These are phyloP conservation scores for Biston stratarius DNA, from an alignment of 2,888 invertebrate species.

Conservation along the genomic window DNA sequence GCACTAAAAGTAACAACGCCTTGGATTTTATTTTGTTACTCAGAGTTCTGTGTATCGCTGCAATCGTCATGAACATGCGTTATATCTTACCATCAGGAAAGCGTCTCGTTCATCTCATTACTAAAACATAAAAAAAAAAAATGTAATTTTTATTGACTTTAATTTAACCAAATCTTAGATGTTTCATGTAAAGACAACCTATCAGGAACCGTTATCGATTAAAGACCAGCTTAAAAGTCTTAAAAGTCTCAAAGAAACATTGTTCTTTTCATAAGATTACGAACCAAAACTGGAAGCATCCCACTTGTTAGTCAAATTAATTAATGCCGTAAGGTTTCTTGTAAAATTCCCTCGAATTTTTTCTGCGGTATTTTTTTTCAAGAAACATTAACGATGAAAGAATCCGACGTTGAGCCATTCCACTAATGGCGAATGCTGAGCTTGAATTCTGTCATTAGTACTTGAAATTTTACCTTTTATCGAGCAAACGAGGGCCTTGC, in stretches of 20 bases:
- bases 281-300: slow-evolving; percentile 32
- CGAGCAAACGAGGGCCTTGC: slow-evolving; percentile 40
- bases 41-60: too few relatives aligned
- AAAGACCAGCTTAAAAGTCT: slow-evolving; percentile 2
- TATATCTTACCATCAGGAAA: too few relatives aligned
- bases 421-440: slow-evolving; percentile 60
- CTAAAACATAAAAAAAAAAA: too few relatives aligned
- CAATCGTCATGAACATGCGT: too few relatives aligned
- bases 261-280: slow-evolving; percentile 20
- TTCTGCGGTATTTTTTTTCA: slow-evolving; percentile 43
- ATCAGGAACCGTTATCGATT: too few relatives aligned
- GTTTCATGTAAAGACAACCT: too few relatives aligned
- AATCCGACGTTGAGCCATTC: slow-evolving; percentile 58
- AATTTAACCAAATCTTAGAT: too few relatives aligned
- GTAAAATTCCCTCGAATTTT: slow-evolving; percentile 34
- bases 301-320: slow-evolving; percentile 45
- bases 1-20: too few relatives aligned
- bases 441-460: slow-evolving; percentile 63
- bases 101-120: too few relatives aligned
- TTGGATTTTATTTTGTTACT: too few relatives aligned
- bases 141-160: too few relatives aligned
- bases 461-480: slow-evolving; percentile 62
- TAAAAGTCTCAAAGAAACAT: slow-evolving; percentile 14
- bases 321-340: slow-evolving; percentile 38
- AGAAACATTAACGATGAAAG: slow-evolving; percentile 57